phyloP scores from a whole-genome alignment of 1,140 invertebrate species.

The Mycetomoellerius zeteki region DNA sequence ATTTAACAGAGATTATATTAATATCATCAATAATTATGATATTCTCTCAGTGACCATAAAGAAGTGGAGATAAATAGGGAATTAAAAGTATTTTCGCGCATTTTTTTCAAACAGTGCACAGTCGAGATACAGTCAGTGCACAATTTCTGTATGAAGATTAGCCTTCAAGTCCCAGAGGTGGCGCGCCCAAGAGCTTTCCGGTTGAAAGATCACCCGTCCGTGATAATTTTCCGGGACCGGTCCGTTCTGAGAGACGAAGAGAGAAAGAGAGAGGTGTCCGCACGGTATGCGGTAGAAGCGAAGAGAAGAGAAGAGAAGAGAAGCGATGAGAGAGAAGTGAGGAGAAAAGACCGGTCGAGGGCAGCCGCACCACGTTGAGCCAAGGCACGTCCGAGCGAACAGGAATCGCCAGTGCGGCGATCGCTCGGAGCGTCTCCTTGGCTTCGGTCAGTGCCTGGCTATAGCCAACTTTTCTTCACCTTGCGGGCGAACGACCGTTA shows the following conservation, averaged over 20 bases:
- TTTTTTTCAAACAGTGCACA: neutral
- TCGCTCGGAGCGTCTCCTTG: constrained; percentile 82
- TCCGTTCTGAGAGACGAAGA: constrained; percentile 62
- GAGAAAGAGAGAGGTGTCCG: constrained; percentile 36
- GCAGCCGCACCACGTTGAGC: constrained; percentile 22
- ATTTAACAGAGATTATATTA: neutral
- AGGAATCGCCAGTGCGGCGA: constrained; percentile 76
- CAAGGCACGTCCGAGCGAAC: constrained; percentile 73
- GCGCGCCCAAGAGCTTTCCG: constrained; percentile 56
- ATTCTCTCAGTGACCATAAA: neutral
- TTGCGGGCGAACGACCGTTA: constrained; percentile 83
- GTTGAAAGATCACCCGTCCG: constrained; percentile 64
- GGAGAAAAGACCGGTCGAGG: constrained; percentile 71
- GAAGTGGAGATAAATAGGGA: neutral
- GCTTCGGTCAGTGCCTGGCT: constrained; percentile 83
- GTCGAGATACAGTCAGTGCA: constrained; percentile 2
- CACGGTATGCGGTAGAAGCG: constrained; percentile 31
- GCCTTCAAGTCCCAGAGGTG: constrained; percentile 6
- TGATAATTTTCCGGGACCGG: constrained; percentile 82
- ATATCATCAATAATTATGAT: neutral
- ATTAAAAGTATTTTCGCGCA: neutral
- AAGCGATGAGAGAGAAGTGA: constrained; percentile 54
- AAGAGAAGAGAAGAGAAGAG: constrained; percentile 48
- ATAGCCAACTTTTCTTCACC: constrained; percentile 83
- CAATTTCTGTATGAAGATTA: constrained; percentile 13